Conservation (phyloP, 2,113 vertebrate species). For the Sphyrna mokarran region DNA sequence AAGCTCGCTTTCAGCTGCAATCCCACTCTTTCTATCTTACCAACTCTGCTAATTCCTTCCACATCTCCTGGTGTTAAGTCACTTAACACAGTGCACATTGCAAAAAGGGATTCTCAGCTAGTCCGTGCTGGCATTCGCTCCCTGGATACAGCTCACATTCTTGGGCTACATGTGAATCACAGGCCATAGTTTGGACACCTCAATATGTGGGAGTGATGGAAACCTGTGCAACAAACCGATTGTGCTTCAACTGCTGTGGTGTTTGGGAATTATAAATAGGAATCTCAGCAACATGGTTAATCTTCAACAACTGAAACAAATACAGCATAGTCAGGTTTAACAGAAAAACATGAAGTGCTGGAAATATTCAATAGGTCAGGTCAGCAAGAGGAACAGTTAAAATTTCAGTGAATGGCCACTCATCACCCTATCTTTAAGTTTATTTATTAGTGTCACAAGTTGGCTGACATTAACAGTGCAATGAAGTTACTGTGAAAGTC, state of each 20-base stretch:
- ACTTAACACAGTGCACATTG: background rate
- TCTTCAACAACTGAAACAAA: background rate
- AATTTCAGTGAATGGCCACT: background rate
- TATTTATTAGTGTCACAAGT: too few species aligned
- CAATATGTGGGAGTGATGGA: background rate
- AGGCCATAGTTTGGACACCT: background rate
- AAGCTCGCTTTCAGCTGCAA: background rate
- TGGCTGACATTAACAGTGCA: too few species aligned
- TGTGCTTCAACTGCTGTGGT: background rate
- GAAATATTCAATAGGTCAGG: background rate
- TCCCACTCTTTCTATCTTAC: background rate
- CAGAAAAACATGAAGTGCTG: background rate
- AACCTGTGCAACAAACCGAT: background rate
- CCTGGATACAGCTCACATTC: background rate
- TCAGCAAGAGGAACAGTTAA: background rate
- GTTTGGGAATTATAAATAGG: background rate
- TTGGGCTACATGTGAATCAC: background rate
- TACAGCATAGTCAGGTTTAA: background rate
- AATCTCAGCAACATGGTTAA: background rate
- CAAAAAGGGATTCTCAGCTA: too few species aligned
- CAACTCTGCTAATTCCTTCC: background rate
- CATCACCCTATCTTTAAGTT: background rate
- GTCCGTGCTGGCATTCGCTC: background rate
- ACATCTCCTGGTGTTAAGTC: background rate
- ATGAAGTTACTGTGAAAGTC: too few species aligned